Evolutionary conservation across 2,888 invertebrate genomes (phyloP).

Genomic region (Caenorhabditis parvicauda): DNA sequence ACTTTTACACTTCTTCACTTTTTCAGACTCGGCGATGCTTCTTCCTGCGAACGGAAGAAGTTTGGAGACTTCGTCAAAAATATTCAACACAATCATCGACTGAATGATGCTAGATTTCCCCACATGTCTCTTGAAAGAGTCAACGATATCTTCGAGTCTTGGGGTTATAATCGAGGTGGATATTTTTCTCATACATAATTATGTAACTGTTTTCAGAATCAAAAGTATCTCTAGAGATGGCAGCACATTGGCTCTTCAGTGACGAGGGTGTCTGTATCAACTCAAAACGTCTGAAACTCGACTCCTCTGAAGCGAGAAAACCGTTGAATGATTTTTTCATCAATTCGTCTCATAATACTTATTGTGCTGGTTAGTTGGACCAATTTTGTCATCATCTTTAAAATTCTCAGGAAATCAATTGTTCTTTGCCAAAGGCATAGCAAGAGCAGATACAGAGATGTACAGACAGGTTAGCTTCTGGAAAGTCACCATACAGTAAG

Average conservation of each 20-base stretch:
- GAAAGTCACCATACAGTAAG: not conserved
- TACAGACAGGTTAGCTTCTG: not conserved
- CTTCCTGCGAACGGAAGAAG: conserved; percentile 19
- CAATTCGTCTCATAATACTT: conserved; percentile 54
- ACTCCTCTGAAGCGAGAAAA: conserved; percentile 45
- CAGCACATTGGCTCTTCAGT: conserved; percentile 95
- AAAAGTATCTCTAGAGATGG: conserved; percentile 82
- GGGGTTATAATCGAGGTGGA: conserved; percentile 17
- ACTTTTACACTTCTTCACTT: not conserved
- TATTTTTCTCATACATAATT: not conserved
- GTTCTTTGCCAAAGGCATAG: conserved; percentile 15
- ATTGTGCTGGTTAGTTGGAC: conserved; percentile 26
- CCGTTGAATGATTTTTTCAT: conserved; percentile 55
- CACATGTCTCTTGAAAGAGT: conserved; percentile 22
- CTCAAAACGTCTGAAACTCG: conserved; percentile 70
- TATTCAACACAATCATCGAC: conserved; percentile 85
- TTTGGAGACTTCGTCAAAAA: conserved; percentile 48
- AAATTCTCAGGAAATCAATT: conserved; percentile 25
- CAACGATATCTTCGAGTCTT: conserved; percentile 12
- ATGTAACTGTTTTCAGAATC: conserved; percentile 56
- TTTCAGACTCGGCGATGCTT: conserved; percentile 19
- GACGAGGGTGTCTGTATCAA: conserved; percentile 97
- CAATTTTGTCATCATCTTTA: not conserved
- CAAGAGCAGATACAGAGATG: not conserved
- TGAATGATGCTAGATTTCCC: conserved; percentile 80